Evolutionary conservation across 2,113 vertebrate genomes (phyloP).

Genomic region (Ploceus nigricollis): DNA sequence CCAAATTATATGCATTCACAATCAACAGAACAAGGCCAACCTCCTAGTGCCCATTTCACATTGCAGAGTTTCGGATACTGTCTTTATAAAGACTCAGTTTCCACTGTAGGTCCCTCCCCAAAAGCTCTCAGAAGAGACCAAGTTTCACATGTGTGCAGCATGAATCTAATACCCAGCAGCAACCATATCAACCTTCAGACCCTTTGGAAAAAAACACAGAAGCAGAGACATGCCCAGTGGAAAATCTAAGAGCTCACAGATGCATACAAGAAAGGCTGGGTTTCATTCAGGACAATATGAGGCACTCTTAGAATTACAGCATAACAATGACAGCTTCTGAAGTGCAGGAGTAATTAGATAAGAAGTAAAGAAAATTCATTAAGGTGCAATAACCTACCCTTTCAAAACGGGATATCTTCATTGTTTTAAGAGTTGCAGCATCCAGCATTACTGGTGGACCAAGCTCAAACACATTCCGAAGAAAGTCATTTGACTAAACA

Average conservation of each 20-base stretch:
- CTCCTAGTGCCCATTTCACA: not conserved
- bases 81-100: not conserved
- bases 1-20: not conserved
- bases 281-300: not conserved
- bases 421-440: slow-evolving; percentile 88
- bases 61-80: not conserved
- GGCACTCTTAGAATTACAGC: not conserved
- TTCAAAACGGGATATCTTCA: slow-evolving; percentile 95
- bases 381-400: slow-evolving; percentile 76
- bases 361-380: not conserved
- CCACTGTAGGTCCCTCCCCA: not conserved
- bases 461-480: slow-evolving; percentile 95
- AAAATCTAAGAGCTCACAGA: not conserved
- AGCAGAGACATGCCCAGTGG: not conserved
- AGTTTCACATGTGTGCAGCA: not conserved
- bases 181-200: not conserved
- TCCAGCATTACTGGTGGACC: slow-evolving; percentile 92
- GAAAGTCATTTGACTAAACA: slow-evolving; percentile 91
- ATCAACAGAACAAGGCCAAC: not conserved
- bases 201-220: not conserved
- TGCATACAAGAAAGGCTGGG: rapidly evolving
- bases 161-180: not conserved
- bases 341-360: not conserved
- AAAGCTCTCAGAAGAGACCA: not conserved
- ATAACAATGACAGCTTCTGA: not conserved